Conservation (phyloP, 1,140 invertebrate genomes). For the Tetraneura akinire region DNA sequence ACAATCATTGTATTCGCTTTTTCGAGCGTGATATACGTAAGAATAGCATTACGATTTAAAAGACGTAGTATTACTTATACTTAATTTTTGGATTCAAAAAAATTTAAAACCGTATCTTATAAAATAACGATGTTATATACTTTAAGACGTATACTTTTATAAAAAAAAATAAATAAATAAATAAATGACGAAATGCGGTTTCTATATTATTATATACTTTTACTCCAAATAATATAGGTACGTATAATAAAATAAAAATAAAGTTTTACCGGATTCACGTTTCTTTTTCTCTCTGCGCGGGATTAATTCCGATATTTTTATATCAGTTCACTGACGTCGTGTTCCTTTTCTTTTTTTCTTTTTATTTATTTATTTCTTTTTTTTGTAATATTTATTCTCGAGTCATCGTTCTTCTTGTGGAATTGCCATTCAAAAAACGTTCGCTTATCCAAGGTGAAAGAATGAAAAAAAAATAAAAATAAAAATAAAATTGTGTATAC, state of each 20-base stretch:
- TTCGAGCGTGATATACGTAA: background rate
- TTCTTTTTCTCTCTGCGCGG: background rate
- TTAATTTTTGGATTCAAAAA: background rate
- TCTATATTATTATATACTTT: no score
- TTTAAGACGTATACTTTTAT: constrained; percentile 30
- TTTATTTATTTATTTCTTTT: constrained; percentile 29
- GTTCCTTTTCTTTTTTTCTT: constrained; percentile 30
- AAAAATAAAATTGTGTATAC: constrained; percentile 17
- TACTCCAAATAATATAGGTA: constrained; percentile 25
- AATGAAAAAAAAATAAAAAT: constrained; percentile 24
- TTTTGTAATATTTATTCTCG: constrained; percentile 38
- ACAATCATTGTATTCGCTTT: background rate
- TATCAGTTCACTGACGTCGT: constrained; percentile 27
- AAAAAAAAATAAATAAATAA: background rate
- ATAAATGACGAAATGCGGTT: constrained; percentile 23
- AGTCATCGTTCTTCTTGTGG: constrained; percentile 43
- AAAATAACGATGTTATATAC: background rate
- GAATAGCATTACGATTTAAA: constrained; percentile 14
- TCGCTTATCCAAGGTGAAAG: constrained; percentile 37
- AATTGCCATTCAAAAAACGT: constrained; percentile 37
- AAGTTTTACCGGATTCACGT: constrained; percentile 20
- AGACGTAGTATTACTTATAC: no score
- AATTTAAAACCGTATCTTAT: constrained; percentile 3
- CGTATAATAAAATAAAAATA: no score
- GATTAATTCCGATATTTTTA: constrained; percentile 41